Base-by-base conservation (phyloP, 1,140 invertebrate genomes). In the Hermetia illucens region DNA sequence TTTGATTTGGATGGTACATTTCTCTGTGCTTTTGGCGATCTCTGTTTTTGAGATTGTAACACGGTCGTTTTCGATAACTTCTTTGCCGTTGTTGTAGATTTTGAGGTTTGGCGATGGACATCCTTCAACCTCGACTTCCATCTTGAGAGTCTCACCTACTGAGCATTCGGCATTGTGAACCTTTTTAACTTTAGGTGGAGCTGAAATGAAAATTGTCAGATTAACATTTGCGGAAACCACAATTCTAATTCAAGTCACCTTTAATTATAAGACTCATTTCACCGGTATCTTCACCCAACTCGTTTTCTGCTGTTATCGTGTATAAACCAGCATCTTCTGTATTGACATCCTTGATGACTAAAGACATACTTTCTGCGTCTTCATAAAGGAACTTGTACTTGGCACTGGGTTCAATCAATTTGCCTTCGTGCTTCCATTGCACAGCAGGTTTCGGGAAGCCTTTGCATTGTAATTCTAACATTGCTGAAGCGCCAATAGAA, bases 401-500 rank as follows among this genome's bases (percentile, higher is more conserved):
- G 3, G 79, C 78, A 40, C 83, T 79, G 9, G 83, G 71, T 45
- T 82, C 69, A 13, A 95, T 71, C 46, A 87, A 74, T 52, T 85
- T 71, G 0, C 83, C 86, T 44, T 89, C 79, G 52, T 91, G 85
- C 24, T 74, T 79, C 81, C 89, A 95, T 24, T 78, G 78, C 24
- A 98, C 79, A 34, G 80, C 77, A 9, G 93, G 93, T 57, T 90
- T 87, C 6, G 94, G 94, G 60, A 82, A 97, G 38, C 93, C 94
- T 55, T 85, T 85, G 42, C 94, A 82, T 54, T 85, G 77, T 15
- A 88, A 70, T 50, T 98, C 94, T 44, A 98, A 62, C 75, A 96
- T 95, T n/a, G 92, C 93, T 6, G 89, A 89, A 1, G 79, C 85
- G 33, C 88, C 89, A 32, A 75, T 71, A 38, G 71, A 79, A 6